Conservation (phyloP, 2,113 vertebrate genomes). For the Gasterosteus nipponicus region DNA sequence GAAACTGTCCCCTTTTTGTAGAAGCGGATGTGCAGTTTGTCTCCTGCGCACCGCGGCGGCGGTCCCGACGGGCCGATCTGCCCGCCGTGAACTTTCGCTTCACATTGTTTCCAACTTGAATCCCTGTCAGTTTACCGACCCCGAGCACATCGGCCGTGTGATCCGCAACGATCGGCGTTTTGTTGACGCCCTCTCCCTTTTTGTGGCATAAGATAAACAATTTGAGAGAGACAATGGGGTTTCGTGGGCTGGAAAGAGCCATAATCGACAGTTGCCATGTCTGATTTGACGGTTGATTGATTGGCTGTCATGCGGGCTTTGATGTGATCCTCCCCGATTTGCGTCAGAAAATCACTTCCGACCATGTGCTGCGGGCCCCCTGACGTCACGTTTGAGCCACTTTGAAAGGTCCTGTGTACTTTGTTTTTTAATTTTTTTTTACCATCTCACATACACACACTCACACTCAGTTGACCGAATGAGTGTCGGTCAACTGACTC, state of each 20-base stretch:
- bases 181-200: slow-evolving; percentile 7
- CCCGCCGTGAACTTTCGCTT: slow-evolving; percentile 65
- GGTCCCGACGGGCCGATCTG: slow-evolving; percentile 42
- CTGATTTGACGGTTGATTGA: slow-evolving; percentile 99
- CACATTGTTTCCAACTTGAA: slow-evolving; percentile 54
- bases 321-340: slow-evolving; percentile 99
- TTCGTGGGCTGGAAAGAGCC: slow-evolving; percentile 87
- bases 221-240: slow-evolving; percentile 84
- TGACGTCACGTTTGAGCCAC: slow-evolving; percentile 85
- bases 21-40: slow-evolving; percentile 35
- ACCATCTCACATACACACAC: slow-evolving; percentile 10
- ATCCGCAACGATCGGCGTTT: slow-evolving; percentile 19
- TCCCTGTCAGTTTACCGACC: slow-evolving; percentile 8
- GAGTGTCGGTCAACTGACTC: slow-evolving; percentile 75
- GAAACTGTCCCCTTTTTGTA: slow-evolving; percentile 10
- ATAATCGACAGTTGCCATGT: slow-evolving; percentile 95
- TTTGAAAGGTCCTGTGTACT: slow-evolving; percentile 79
- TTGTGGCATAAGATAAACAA: slow-evolving; percentile 79
- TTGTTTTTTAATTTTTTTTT: slow-evolving; percentile 70
- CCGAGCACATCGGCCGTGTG: background rate
- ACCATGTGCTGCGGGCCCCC: slow-evolving; percentile 88
- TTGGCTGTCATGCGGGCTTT: slow-evolving; percentile 93
- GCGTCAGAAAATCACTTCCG: slow-evolving; percentile 98
- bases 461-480: too few relatives aligned
- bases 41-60: too few relatives aligned